Conservation (phyloP, 2,113 vertebrate species). For the Smithornis capensis region DNA sequence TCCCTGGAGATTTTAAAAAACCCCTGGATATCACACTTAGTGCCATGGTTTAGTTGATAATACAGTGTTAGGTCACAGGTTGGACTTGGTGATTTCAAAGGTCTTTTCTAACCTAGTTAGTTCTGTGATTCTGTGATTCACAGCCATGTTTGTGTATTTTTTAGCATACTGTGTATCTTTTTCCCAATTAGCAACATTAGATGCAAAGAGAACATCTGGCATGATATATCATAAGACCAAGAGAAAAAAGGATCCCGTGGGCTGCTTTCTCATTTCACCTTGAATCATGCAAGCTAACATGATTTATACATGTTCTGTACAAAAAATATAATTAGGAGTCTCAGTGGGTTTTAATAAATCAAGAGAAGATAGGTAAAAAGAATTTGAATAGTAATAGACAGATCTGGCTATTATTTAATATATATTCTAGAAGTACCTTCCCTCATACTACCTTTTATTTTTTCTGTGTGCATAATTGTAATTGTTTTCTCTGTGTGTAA, state of each 20-base stretch:
- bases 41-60: no score
- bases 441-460: neutral
- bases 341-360: neutral
- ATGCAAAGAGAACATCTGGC: neutral
- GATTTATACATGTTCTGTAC: neutral
- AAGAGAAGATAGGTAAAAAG: neutral
- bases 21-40: no score
- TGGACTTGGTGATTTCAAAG: no score
- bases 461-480: no score
- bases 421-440: neutral
- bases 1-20: no score
- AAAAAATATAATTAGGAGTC: neutral
- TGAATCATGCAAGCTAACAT: neutral
- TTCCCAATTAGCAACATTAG: neutral
- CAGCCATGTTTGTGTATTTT: neutral
- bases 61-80: no score
- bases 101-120: no score
- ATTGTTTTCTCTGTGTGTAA: no score
- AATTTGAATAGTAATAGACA: neutral
- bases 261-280: neutral
- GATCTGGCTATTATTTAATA: neutral
- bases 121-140: neutral
- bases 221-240: neutral
- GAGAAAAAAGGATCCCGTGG: neutral
- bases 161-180: neutral